Percentiles rank a stretch among this genome's conserved stretches.
phyloP scores from a whole-genome alignment of 2,888 invertebrate genomes.

The Piscicola geometra region DNA sequence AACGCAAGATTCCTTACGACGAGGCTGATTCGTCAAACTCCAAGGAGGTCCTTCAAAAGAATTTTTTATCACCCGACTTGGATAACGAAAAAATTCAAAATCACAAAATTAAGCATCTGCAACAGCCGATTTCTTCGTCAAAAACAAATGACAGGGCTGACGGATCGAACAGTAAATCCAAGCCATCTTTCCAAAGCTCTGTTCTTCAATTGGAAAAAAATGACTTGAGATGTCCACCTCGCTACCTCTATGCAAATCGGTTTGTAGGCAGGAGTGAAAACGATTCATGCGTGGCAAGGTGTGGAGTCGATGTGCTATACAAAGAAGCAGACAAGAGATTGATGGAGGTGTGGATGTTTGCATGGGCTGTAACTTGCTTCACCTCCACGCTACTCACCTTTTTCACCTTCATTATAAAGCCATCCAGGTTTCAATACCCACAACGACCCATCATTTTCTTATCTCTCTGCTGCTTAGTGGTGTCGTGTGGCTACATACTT shows the following conservation, averaged over 20 bases:
- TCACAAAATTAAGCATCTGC: no score
- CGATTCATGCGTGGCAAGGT: conserved; percentile 55
- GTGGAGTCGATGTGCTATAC: conserved; percentile 68
- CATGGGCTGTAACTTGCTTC: conserved; percentile 73
- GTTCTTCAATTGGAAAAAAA: no score
- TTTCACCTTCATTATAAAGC: conserved; percentile 55
- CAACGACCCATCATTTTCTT: conserved; percentile 57
- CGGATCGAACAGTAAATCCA: background rate
- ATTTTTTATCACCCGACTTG: no score
- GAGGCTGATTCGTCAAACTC: no score
- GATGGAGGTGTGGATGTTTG: conserved; percentile 70
- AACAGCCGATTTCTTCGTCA: conserved; percentile 41
- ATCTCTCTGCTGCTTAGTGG: conserved; percentile 55
- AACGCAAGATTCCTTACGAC: conserved; percentile 40
- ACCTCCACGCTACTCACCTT: conserved; percentile 55
- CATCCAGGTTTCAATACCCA: conserved; percentile 56
- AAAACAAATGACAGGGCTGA: background rate
- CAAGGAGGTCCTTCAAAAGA: no score
- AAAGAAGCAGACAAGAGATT: conserved; percentile 66
- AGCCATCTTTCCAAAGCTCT: no score
- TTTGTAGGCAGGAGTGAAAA: conserved; percentile 25
- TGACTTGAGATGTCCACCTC: conserved; percentile 46
- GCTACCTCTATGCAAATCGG: conserved; percentile 51
- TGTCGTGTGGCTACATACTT: conserved; percentile 56
- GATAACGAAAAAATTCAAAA: no score